phyloP scores from a whole-genome alignment of 2,888 invertebrate genomes.

The Heliconius hortense region DNA sequence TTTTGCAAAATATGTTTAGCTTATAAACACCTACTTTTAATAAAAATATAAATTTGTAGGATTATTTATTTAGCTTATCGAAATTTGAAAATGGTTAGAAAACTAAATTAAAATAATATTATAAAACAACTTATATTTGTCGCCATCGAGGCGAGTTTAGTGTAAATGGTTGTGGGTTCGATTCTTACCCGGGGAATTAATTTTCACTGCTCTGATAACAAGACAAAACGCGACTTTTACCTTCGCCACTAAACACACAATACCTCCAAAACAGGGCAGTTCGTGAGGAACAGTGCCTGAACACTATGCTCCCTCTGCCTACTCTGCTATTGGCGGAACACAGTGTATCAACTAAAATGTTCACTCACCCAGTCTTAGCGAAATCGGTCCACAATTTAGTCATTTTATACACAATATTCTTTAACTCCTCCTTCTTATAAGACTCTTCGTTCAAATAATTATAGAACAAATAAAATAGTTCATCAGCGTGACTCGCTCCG shows the following conservation, averaged over 20 bases:
- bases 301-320: neutral
- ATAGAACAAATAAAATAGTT: constrained; percentile 71
- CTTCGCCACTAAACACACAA: neutral
- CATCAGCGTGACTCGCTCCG: constrained; percentile 76
- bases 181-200: too few relatives aligned
- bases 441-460: constrained; percentile 57
- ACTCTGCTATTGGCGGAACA: too few relatives aligned
- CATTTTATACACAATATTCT: constrained; percentile 48
- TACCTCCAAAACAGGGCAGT: neutral
- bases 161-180: too few relatives aligned
- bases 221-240: neutral
- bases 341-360: neutral
- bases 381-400: constrained; percentile 65
- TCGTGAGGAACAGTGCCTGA: too few relatives aligned
- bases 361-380: constrained; percentile 60
- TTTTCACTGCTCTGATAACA: neutral
- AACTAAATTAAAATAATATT: too few relatives aligned
- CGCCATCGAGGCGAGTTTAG: too few relatives aligned
- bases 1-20: neutral
- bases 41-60: neutral
- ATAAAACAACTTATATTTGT: too few relatives aligned
- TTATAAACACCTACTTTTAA: neutral
- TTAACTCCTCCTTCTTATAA: constrained; percentile 47
- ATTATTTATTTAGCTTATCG: too few relatives aligned
- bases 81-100: too few relatives aligned